Conservation (phyloP, 2,113 vertebrate species). For the Arenaria interpres region DNA sequence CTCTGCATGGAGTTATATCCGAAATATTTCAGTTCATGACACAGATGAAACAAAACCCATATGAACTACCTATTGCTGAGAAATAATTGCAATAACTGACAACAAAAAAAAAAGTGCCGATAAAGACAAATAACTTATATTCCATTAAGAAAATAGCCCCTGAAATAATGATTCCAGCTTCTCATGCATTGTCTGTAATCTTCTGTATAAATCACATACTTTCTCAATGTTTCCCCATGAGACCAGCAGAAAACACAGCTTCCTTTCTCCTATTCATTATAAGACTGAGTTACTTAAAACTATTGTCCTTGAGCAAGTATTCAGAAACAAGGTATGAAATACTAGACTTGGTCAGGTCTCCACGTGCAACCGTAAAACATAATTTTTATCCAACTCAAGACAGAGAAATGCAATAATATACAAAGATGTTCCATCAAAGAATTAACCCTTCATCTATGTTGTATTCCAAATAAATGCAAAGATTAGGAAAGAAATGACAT, state of each 20-base stretch:
- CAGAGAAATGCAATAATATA: constrained; percentile 8
- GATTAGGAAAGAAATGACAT: constrained; percentile 16
- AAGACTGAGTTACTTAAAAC: background rate
- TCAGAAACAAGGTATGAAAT: background rate
- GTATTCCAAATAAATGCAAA: background rate
- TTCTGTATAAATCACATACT: background rate
- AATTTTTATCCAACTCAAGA: background rate
- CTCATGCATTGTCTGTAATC: background rate
- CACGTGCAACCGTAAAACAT: background rate
- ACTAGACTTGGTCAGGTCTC: background rate
- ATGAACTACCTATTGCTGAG: background rate
- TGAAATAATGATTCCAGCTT: background rate
- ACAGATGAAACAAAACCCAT: background rate
- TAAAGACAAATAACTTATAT: background rate
- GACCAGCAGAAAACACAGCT: background rate
- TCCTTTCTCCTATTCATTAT: background rate
- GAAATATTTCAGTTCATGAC: background rate
- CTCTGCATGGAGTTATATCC: background rate
- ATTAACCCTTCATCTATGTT: background rate
- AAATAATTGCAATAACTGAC: background rate
- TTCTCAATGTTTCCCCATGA: background rate
- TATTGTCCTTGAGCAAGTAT: background rate
- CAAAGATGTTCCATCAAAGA: background rate
- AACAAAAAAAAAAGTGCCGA: background rate
- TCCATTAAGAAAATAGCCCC: background rate